A percentile compares a stretch with the other conserved stretches of the same genome.
phyloP scores from a whole-genome alignment of 1,140 invertebrate species.

The Meteorus sp. region DNA sequence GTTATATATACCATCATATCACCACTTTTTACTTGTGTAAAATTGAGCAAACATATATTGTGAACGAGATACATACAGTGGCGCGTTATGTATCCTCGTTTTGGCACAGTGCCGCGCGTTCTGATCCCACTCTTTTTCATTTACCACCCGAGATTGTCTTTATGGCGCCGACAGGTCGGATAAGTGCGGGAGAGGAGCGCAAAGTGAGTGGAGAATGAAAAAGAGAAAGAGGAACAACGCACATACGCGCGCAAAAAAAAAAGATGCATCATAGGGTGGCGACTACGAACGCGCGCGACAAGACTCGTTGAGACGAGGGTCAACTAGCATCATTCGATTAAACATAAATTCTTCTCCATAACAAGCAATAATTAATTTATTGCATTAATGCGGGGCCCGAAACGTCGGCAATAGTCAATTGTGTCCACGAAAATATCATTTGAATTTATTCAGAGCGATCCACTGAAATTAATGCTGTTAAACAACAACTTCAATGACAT shows the following conservation, averaged over 20 bases:
- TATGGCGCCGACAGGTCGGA: neutral
- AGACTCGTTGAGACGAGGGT: slow-evolving; percentile 26
- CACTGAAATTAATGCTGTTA: no score
- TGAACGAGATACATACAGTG: neutral
- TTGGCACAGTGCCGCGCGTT: neutral
- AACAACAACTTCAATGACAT: no score
- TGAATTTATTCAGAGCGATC: slow-evolving; percentile 1
- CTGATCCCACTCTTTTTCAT: neutral
- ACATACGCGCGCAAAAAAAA: no score
- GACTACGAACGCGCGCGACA: neutral
- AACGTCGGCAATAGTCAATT: slow-evolving; percentile 6
- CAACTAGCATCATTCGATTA: slow-evolving; percentile 49
- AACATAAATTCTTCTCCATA: slow-evolving; percentile 49
- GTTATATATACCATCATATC: neutral
- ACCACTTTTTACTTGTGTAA: neutral
- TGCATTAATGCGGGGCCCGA: slow-evolving; percentile 30
- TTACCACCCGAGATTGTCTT: neutral
- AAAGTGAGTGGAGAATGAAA: neutral
- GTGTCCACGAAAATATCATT: neutral
- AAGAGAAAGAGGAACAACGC: neutral
- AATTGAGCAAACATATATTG: neutral
- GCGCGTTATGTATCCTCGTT: neutral
- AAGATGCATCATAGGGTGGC: neutral
- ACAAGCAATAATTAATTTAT: slow-evolving; percentile 52
- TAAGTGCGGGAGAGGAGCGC: neutral